Base-by-base conservation (phyloP, 2,888 invertebrate species). In the Perizoma affinitatum region DNA sequence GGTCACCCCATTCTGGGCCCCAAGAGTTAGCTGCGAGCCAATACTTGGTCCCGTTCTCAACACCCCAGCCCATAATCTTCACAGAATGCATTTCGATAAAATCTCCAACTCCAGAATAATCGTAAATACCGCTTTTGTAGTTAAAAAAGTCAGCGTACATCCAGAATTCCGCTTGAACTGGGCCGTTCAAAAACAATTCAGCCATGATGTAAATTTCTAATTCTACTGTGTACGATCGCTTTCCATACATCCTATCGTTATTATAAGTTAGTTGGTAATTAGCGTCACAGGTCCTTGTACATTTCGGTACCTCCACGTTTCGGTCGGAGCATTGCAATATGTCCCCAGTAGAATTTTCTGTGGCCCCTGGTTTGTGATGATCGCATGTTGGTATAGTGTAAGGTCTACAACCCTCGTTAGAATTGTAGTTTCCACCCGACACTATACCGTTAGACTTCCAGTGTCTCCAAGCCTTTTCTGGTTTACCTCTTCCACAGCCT, bases 21-120 rank as follows among this genome's bases (percentile, higher is more conserved):
- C 97, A 97, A 0, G 96, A 96, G 87, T 97, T 97, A 58, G 96
- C 96, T 65, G 96, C 93, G 7, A 96, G 89, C 97, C 97, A 97
- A 81, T 96, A 97, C 5, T 95, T 94, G 4, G 93, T 92, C 5
- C 93, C 93, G 45, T 93, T 90, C 60, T 96, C 95, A 0, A 92
- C 93, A 34, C 97, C 97, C 96, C 96, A 97, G 6, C 97, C 97
- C 43, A 97, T 94, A 71, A 95, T 94, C 43, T 61, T 65, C 0
- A 56, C 44, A n/a, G 55, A 55, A 10, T 65, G 64, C 0, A n/a
- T 10, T n/a, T 36, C 35, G 3, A 46, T 0, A 11, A 4, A 0
- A 2, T 36, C n/a, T 11, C 58, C 60, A 2, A 22, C 22, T 7
- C 4, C 4, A 6, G 51, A 0, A 36, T 54, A 52, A 11, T 46